These are phyloP conservation scores for Pomacea canaliculata DNA, from an alignment of 2,888 invertebrate genomes.

Conservation along the genomic window DNA sequence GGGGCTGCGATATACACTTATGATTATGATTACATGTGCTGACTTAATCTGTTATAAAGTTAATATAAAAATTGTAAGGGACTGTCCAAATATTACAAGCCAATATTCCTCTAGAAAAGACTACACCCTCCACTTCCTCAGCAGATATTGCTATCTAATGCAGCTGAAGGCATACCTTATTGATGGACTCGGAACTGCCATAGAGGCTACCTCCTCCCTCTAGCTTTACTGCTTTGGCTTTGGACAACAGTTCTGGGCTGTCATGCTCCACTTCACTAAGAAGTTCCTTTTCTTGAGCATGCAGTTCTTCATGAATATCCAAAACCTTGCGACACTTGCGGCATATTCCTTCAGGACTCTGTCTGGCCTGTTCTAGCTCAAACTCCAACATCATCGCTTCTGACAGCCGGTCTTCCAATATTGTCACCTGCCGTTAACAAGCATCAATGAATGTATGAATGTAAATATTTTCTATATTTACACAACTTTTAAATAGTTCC, in stretches of 20 bases:
- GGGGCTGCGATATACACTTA: too few species aligned
- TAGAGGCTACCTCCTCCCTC: conserved; percentile 67
- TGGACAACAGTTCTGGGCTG: conserved; percentile 53
- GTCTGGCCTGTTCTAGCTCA: conserved; percentile 49
- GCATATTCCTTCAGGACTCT: conserved; percentile 39
- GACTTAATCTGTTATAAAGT: too few species aligned
- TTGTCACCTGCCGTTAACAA: conserved; percentile 7
- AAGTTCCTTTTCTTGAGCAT: conserved; percentile 32
- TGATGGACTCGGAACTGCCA: conserved; percentile 58
- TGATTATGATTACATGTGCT: too few species aligned
- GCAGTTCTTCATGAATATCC: conserved; percentile 31
- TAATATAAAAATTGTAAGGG: too few species aligned
- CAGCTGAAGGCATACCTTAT: conserved; percentile 35
- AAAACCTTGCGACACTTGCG: conserved; percentile 12
- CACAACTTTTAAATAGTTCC: too few species aligned
- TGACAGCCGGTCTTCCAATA: conserved; percentile 32
- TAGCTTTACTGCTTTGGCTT: conserved; percentile 61
- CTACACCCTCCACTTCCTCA: background rate
- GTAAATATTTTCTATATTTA: too few species aligned
- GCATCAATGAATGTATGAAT: too few species aligned
- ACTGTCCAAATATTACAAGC: too few species aligned
- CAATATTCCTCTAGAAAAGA: too few species aligned
- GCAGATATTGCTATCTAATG: too few species aligned
- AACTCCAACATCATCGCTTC: conserved; percentile 36
- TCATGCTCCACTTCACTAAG: conserved; percentile 63